Percentiles rank a stretch among this genome's conserved stretches.
Conservation (phyloP, 2,888 invertebrate genomes). For the Drosophila eohydei region DNA sequence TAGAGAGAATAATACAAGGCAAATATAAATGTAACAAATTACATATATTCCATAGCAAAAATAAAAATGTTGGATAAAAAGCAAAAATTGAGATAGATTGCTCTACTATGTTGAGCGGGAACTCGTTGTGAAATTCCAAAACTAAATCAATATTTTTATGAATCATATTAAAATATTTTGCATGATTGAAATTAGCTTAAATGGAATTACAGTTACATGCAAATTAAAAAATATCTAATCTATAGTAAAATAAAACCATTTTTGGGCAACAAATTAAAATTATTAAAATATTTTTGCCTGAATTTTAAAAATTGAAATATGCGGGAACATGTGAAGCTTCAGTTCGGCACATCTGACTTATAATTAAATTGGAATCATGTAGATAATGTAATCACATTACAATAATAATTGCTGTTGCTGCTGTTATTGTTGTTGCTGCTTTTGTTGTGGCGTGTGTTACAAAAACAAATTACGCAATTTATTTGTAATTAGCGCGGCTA, state of each 20-base stretch:
- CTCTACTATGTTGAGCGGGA: no score
- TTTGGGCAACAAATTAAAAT: neutral
- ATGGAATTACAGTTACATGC: neutral
- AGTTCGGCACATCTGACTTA: conserved; percentile 21
- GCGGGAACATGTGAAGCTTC: neutral
- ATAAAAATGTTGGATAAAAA: no score
- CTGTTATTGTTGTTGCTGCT: conserved; percentile 2
- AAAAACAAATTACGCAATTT: conserved; percentile 65
- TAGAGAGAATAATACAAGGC: no score
- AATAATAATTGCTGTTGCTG: conserved; percentile 12
- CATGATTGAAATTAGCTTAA: neutral
- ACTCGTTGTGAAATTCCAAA: no score
- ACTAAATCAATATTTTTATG: no score
- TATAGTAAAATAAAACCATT: neutral
- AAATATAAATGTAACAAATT: no score
- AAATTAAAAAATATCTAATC: neutral
- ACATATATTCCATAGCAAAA: no score
- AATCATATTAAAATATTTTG: neutral
- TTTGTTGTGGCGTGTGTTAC: conserved; percentile 4
- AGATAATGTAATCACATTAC: conserved; percentile 48
- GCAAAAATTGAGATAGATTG: no score
- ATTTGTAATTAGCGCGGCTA: conserved; percentile 66
- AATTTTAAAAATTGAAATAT: neutral
- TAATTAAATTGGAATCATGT: conserved; percentile 49
- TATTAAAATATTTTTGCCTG: conserved; percentile 6